These are phyloP conservation scores for Oophaga sylvatica DNA, from an alignment of 2,797 vertebrate species.

Conservation along the genomic window DNA sequence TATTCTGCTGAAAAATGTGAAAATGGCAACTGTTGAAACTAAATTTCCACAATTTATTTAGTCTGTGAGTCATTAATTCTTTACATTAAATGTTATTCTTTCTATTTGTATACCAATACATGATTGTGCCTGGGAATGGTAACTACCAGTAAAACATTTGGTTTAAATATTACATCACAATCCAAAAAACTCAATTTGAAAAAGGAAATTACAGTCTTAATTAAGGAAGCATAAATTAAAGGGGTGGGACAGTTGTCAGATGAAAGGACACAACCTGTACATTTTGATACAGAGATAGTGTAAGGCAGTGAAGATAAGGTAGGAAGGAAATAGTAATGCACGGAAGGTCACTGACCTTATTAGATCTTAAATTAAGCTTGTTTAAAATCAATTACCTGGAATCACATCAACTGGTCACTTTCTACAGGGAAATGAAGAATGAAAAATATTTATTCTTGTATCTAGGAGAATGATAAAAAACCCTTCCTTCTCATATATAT, in stretches of 20 bases:
- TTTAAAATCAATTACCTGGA: constrained; percentile 79
- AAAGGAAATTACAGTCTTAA: constrained; percentile 93
- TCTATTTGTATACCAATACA: background rate
- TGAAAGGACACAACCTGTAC: constrained; percentile 82
- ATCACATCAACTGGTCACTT: constrained; percentile 58
- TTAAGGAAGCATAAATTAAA: constrained; percentile 90
- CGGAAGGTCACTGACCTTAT: constrained; percentile 86
- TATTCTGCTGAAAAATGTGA: background rate
- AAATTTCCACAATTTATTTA: background rate
- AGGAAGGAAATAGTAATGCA: constrained; percentile 73
- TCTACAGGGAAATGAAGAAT: background rate
- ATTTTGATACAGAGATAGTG: constrained; percentile 87
- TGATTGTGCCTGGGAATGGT: constrained; percentile 8
- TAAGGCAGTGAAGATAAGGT: constrained; percentile 81
- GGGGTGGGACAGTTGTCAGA: constrained; percentile 81
- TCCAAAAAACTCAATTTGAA: constrained; percentile 75
- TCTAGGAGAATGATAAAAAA: no score
- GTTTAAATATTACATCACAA: constrained; percentile 52
- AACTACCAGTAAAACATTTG: constrained; percentile 11
- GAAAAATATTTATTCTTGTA: no score
- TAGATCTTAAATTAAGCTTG: constrained; percentile 78
- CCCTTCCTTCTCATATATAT: no score
- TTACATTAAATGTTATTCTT: background rate
- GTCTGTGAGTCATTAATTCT: background rate
- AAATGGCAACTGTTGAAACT: background rate